phyloP scores from a whole-genome alignment of 2,797 vertebrate species.

The Scleropages formosus region DNA sequence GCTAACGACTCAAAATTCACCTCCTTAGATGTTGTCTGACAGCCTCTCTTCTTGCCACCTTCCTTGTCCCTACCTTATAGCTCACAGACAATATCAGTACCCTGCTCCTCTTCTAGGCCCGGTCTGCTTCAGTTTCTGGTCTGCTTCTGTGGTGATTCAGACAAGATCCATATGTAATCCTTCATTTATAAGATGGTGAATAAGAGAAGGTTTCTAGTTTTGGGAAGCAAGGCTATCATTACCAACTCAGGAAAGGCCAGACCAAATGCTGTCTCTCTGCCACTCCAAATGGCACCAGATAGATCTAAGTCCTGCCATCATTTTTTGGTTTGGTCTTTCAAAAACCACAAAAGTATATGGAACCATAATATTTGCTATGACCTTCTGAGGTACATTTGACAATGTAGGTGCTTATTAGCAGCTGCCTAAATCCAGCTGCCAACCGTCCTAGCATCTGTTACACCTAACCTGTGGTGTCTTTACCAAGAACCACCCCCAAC shows the following conservation, averaged over 20 bases:
- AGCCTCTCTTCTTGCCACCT: background rate
- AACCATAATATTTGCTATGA: background rate
- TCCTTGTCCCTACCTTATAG: background rate
- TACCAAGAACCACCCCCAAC: background rate
- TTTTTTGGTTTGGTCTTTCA: conserved; percentile 42
- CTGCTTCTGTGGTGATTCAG: background rate
- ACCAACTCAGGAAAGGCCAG: conserved; percentile 56
- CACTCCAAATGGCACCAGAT: conserved; percentile 46
- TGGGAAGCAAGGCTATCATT: conserved; percentile 63
- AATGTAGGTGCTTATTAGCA: background rate
- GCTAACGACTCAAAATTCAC: background rate
- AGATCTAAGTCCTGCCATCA: conserved; percentile 43
- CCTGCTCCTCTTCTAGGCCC: background rate
- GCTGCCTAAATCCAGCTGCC: background rate
- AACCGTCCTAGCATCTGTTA: conserved; percentile 12
- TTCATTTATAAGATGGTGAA: conserved; percentile 53
- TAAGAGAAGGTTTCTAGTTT: conserved; percentile 51
- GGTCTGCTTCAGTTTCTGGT: no score
- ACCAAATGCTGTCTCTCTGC: conserved; percentile 60
- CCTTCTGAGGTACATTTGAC: conserved; percentile 3
- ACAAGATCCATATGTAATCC: conserved; percentile 46
- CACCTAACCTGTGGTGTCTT: conserved; percentile 8
- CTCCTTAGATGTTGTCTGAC: background rate
- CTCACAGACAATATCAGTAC: background rate
- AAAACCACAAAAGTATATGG: conserved; percentile 12